A percentile compares a stretch with the other conserved stretches of the same genome.
phyloP scores from a whole-genome alignment of 2,113 vertebrate genomes.

The Podilymbus podiceps region DNA sequence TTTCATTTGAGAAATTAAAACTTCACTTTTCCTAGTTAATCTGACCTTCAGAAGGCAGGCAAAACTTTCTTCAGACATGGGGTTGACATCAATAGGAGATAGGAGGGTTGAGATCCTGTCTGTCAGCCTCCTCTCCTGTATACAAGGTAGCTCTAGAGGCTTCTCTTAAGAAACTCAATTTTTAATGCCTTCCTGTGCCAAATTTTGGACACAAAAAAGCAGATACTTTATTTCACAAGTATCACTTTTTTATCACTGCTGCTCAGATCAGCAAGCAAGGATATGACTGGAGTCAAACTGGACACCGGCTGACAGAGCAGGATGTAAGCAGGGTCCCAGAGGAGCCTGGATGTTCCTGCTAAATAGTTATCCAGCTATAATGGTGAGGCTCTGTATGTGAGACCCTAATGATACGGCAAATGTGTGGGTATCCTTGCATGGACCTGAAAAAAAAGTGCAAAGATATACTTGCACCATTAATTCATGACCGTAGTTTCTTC shows the following conservation, averaged over 20 bases:
- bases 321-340: not conserved
- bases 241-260: not conserved
- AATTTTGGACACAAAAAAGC: not conserved
- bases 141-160: not conserved
- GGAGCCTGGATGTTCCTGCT: not conserved
- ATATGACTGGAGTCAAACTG: not conserved
- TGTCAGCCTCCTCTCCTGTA: not conserved
- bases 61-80: not conserved
- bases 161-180: not conserved
- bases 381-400: not conserved
- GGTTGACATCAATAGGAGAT: not conserved
- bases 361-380: not conserved
- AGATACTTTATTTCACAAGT: not conserved
- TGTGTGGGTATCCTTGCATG: not conserved
- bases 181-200: not conserved
- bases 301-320: not conserved
- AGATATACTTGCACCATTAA: rapidly evolving
- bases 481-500: not conserved
- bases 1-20: not conserved
- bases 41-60: not conserved
- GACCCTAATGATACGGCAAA: not conserved
- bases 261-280: not conserved
- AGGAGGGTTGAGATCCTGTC: not conserved
- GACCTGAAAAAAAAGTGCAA: not conserved
- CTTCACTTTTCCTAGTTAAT: not conserved